Conservation (phyloP, 2,113 vertebrate genomes). For the Gambusia holbrooki region DNA sequence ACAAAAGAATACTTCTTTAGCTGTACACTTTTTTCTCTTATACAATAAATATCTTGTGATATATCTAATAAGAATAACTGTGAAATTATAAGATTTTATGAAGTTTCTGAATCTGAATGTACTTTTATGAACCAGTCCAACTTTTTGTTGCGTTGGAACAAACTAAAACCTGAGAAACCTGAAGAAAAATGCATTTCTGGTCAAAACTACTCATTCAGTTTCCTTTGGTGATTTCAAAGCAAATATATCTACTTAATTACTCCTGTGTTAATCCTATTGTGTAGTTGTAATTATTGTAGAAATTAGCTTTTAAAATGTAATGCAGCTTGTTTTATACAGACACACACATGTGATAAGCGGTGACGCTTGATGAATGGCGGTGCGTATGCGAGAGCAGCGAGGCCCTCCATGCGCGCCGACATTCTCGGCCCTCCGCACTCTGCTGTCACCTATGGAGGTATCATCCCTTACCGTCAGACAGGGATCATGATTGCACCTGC, state of each 20-base stretch:
- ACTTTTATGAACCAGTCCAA: too few species aligned
- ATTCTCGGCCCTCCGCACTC: conserved; percentile 31
- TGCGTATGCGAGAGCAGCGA: background rate
- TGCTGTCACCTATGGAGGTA: conserved; percentile 57
- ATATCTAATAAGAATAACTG: background rate
- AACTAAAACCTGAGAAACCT: too few species aligned
- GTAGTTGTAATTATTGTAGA: background rate
- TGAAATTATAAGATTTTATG: too few species aligned
- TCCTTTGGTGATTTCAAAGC: background rate
- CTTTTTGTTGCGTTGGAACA: too few species aligned
- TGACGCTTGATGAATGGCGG: background rate
- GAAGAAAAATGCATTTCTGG: background rate
- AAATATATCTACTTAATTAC: background rate
- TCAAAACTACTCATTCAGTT: background rate
- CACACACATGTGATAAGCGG: background rate
- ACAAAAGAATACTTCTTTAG: background rate
- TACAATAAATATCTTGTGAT: background rate
- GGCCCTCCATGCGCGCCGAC: background rate
- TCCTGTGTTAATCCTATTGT: background rate
- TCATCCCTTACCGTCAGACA: conserved; percentile 74
- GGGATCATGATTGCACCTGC: conserved; percentile 80
- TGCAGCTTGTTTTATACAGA: background rate
- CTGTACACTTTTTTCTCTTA: background rate
- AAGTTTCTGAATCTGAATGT: too few species aligned
- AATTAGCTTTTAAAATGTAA: too few species aligned